phyloP scores from a whole-genome alignment of 2,888 invertebrate genomes.

The Leptothorax acervorum region DNA sequence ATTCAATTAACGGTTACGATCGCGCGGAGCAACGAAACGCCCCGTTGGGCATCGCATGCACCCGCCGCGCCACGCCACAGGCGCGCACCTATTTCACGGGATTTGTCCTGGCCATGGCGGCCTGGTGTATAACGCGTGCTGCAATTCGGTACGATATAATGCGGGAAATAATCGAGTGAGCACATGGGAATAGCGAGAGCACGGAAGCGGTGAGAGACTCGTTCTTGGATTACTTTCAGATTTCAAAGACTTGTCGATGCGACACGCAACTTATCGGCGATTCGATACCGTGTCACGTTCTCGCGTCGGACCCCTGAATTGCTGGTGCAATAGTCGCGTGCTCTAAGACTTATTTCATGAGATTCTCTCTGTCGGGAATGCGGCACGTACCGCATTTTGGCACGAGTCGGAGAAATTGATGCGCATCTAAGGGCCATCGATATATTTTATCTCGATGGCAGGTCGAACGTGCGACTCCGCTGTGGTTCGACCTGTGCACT shows the following conservation, averaged over 20 bases:
- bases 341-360: constrained; percentile 41
- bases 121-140: constrained; percentile 56
- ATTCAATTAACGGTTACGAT: constrained; percentile 84
- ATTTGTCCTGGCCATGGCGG: constrained; percentile 69
- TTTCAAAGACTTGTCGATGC: constrained; percentile 62
- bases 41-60: constrained; percentile 25
- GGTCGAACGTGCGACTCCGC: constrained; percentile 20
- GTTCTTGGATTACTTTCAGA: constrained; percentile 20
- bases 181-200: constrained; percentile 16
- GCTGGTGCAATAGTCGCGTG: constrained; percentile 10
- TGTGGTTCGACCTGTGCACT: background rate
- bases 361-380: constrained; percentile 36
- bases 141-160: constrained; percentile 66
- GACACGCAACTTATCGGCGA: constrained; percentile 57
- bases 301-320: background rate
- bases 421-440: constrained; percentile 42
- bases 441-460: constrained; percentile 42
- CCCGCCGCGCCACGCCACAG: constrained; percentile 19
- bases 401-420: constrained; percentile 45
- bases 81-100: constrained; percentile 80
- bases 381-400: constrained; percentile 49
- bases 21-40: constrained; percentile 64
- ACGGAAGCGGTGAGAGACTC: background rate
- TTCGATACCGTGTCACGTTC: constrained; percentile 57
- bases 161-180: background rate